These are phyloP conservation scores for Enoplosus armatus DNA, from an alignment of 2,797 vertebrate genomes.

Conservation along the genomic window DNA sequence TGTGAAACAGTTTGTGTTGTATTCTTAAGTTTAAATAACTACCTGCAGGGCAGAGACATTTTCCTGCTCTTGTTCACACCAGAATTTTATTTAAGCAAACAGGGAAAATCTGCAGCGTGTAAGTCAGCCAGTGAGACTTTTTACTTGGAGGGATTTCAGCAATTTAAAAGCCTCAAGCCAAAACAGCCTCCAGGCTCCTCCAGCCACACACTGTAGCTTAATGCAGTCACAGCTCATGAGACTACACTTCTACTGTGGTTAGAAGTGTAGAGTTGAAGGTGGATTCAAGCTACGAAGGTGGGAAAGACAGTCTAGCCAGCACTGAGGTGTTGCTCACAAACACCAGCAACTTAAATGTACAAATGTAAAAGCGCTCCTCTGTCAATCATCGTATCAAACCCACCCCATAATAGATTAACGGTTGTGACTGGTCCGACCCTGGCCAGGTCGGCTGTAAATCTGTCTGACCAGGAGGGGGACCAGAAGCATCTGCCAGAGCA, in stretches of 20 bases:
- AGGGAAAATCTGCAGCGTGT: not conserved
- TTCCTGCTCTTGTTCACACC: not conserved
- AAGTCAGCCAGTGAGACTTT: not conserved
- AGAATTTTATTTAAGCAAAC: slow-evolving; percentile 4
- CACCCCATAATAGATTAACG: no score
- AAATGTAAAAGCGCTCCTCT: no score
- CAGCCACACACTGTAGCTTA: not conserved
- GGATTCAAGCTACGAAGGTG: not conserved
- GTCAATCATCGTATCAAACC: no score
- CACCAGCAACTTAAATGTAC: not conserved
- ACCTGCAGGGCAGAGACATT: not conserved
- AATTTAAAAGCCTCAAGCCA: slow-evolving; percentile 13
- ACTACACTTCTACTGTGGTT: not conserved
- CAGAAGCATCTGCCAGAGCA: no score
- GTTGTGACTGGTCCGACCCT: no score
- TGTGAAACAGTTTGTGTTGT: not conserved
- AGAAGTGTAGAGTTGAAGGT: not conserved
- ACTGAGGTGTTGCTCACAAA: not conserved
- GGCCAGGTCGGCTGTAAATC: no score
- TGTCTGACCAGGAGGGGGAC: no score
- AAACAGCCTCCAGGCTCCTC: not conserved
- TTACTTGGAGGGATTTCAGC: not conserved
- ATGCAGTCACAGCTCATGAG: not conserved
- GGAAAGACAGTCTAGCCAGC: not conserved
- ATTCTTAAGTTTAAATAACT: slow-evolving; percentile 6